These are phyloP conservation scores for Pterois miles DNA, from an alignment of 2,797 vertebrate genomes.

Conservation along the genomic window DNA sequence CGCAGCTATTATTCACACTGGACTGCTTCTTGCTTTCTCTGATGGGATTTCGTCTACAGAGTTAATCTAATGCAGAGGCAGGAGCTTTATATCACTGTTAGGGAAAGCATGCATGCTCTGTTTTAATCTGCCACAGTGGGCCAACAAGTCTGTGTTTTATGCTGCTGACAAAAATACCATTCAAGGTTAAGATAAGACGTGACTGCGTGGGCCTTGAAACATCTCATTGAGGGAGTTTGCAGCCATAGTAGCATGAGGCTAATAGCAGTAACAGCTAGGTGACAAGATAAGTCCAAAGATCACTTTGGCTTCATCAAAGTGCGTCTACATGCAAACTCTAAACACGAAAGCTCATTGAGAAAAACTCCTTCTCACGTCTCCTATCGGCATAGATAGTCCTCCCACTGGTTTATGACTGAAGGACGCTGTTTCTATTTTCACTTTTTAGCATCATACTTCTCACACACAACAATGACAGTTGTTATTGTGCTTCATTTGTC, in stretches of 20 bases:
- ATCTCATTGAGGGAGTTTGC: constrained; percentile 11
- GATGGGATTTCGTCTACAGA: constrained; percentile 41
- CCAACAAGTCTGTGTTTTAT: constrained; percentile 17
- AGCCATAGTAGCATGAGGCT: background rate
- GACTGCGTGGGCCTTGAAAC: background rate
- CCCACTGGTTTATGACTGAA: constrained; percentile 16
- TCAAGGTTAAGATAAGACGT: constrained; percentile 34
- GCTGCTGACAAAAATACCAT: constrained; percentile 19
- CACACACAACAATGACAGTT: constrained; percentile 29
- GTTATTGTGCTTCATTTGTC: constrained; percentile 34
- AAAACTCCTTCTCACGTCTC: constrained; percentile 10
- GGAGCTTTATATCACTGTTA: constrained; percentile 28
- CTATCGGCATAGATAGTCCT: background rate
- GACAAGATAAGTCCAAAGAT: constrained; percentile 11
- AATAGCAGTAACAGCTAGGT: constrained; percentile 3
- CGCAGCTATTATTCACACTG: constrained; percentile 37
- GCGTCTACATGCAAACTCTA: background rate
- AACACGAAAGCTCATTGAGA: background rate
- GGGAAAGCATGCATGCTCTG: constrained; percentile 1
- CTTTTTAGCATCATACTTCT: constrained; percentile 37
- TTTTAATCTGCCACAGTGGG: constrained; percentile 27
- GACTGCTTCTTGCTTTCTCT: constrained; percentile 33
- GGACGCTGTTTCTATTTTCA: constrained; percentile 51
- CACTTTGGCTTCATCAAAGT: background rate
- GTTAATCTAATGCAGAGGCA: constrained; percentile 37